Evolutionary conservation across 2,888 invertebrate species (phyloP), one percentile per base, ranked within the genome.

Genomic region (Arctia plantaginis): DNA sequence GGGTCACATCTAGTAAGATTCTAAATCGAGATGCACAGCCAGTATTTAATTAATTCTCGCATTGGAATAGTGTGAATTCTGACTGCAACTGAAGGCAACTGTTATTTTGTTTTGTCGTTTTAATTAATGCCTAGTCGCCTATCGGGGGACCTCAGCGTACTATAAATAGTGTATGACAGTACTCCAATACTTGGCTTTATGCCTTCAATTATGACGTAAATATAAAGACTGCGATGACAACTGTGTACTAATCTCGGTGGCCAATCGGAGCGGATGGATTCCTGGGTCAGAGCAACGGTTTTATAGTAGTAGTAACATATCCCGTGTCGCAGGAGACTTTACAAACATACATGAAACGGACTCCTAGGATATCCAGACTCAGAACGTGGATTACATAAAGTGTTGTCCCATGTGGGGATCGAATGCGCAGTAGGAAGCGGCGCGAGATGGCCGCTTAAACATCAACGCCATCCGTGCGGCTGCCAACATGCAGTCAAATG

Each of bases 21-120:
- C 4, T 86, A 86, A 23, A 76, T 85, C 86, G 13, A 35, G 76
- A 86, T 80, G 81, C 76, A 77, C 84, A 83, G 87, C 90, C 91
- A 89, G 91, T 92, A 91, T 95, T 95, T 95, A 95, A 95, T 95
- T 95, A 95, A 95, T 95, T 94, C 94, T 89, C 92, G 90, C 94
- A 95, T 95, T 92, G 94, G 95, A 89, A 95, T 95, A 95, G 95
- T 95, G 95, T 91, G 94, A 95, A 93, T 93, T 95, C 94, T 95
- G 95, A 95, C 92, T 95, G 95, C 92, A 92, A 94, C 91, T 95
- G 95, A 95, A 94, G 94, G 92, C 91, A 89, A 91, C 91, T 90
- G 92, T 93, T 94, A 94, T 95, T 91, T 95, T 94, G 95, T 94
- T 94, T 93, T 94, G 94, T 92, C 95, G 92, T 95, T 95, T 95